Evolutionary conservation across 1,140 invertebrate genomes (phyloP).

Genomic region (Calosoma granatense): DNA sequence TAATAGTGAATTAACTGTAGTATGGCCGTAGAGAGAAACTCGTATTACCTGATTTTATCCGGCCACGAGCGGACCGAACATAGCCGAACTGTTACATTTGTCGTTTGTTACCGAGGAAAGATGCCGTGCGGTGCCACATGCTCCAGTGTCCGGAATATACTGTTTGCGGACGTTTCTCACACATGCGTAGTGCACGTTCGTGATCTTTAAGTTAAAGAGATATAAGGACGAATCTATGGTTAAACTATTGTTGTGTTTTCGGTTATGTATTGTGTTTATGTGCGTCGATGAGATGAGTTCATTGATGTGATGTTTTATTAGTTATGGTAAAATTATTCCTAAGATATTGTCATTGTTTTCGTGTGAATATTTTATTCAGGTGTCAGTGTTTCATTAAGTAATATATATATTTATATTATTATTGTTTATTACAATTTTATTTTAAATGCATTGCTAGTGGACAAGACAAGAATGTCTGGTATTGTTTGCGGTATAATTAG

Average conservation of each 20-base stretch:
- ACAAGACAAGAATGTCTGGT: too few relatives aligned
- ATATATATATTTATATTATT: too few relatives aligned
- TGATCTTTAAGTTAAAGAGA: background rate
- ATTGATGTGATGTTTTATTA: too few relatives aligned
- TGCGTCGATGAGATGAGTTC: too few relatives aligned
- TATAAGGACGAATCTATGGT: background rate
- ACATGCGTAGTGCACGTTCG: background rate
- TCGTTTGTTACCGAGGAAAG: background rate
- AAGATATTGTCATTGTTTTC: too few relatives aligned
- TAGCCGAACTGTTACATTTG: background rate
- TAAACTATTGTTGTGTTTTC: background rate
- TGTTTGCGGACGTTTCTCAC: background rate
- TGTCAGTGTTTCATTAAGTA: too few relatives aligned
- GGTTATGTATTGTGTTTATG: background rate
- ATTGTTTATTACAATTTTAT: too few relatives aligned
- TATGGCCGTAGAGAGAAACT: background rate
- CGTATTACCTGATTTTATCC: background rate
- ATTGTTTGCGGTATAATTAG: too few relatives aligned
- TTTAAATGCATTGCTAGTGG: too few relatives aligned
- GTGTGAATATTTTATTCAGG: too few relatives aligned
- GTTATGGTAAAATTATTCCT: too few relatives aligned
- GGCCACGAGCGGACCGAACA: background rate
- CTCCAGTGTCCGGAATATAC: background rate
- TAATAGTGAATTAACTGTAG: too few relatives aligned
- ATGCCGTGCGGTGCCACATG: background rate